Evolutionary conservation across 2,797 vertebrate genomes (phyloP), one percentile per base, ranked within the genome.

Genomic region (Kryptolebias ocellatus): DNA sequence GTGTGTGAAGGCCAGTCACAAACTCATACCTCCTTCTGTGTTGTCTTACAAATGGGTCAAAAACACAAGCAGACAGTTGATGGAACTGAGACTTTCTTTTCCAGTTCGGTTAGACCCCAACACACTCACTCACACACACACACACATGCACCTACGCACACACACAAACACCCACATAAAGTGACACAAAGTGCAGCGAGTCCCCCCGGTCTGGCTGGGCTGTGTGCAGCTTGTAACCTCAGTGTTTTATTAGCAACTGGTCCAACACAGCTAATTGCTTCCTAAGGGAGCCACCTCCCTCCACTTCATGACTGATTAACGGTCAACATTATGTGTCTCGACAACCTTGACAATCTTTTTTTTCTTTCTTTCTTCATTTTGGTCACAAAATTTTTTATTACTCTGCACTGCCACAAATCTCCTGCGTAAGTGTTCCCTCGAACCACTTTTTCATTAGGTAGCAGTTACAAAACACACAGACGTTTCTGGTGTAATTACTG

Each of bases 201-300:
- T 87, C 83, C 79, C 52, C 78, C 61, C 58, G 53, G 81, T 70
- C 86, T 76, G 73, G 75, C 76, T 86, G 85, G 80, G 78, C 78
- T 87, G 79, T 78, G 85, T 80, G 79, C 81, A 90, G 87, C 91
- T 87, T 90, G 90, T 91, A 91, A 90, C 85, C 86, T 76, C 82
- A 89, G 85, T 87, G 84, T 92, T 94, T 94, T 94, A 93, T 92
- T 93, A 92, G 92, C 81, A 79, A 89, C 84, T 88, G 88, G 87
- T 90, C 87, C 79, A 89, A 91, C 85, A 85, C 75, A 82, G 83
- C 93, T 94, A 93, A 94, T 94, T 93, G 91, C 91, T 92, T 94
- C 92, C 93, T 92, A 79, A 92, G 93, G 93, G 93, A 93, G 84
- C 72, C 20, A 73, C 88, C 87, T 86, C 87, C 79, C 87, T 88